Evolutionary conservation across 2,113 vertebrate species (phyloP).

Genomic region (Brienomyrus longianalis): DNA sequence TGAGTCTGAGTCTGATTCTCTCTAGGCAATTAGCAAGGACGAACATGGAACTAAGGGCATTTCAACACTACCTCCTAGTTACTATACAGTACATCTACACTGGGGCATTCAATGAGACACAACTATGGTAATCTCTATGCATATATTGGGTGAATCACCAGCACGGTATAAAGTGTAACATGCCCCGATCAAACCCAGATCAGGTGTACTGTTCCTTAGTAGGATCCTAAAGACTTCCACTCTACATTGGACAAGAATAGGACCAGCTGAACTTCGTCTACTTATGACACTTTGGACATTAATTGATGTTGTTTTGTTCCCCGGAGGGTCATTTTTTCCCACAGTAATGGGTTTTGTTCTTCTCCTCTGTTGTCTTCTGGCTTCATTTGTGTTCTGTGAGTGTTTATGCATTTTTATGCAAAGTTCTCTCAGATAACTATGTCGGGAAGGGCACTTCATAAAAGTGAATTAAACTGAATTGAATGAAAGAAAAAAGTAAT

Average conservation of each 20-base stretch:
- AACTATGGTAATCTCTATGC: not conserved
- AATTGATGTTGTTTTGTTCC: not conserved
- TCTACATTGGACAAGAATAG: not conserved
- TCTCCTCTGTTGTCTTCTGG: not conserved
- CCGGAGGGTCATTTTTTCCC: not conserved
- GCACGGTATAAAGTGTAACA: not conserved
- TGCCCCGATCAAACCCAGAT: not conserved
- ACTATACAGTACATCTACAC: not conserved
- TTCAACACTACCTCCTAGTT: not conserved
- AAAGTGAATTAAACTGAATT: not conserved
- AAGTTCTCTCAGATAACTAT: not conserved
- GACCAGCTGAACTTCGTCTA: not conserved
- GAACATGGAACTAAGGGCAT: conserved; percentile 8
- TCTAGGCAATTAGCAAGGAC: not conserved
- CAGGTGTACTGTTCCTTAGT: not conserved
- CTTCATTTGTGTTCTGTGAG: not conserved
- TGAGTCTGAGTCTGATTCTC: not conserved
- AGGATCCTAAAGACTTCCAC: not conserved
- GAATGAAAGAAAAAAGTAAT: not conserved
- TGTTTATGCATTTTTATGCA: not conserved
- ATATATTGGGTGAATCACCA: not conserved
- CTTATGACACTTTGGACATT: not conserved
- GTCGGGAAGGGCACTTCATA: not conserved
- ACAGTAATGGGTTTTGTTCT: not conserved
- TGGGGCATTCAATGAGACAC: not conserved